Percentiles rank a stretch among this genome's conserved stretches.
These are phyloP conservation scores for Harmothoe impar DNA, from an alignment of 2,888 invertebrate genomes.

Conservation along the genomic window DNA sequence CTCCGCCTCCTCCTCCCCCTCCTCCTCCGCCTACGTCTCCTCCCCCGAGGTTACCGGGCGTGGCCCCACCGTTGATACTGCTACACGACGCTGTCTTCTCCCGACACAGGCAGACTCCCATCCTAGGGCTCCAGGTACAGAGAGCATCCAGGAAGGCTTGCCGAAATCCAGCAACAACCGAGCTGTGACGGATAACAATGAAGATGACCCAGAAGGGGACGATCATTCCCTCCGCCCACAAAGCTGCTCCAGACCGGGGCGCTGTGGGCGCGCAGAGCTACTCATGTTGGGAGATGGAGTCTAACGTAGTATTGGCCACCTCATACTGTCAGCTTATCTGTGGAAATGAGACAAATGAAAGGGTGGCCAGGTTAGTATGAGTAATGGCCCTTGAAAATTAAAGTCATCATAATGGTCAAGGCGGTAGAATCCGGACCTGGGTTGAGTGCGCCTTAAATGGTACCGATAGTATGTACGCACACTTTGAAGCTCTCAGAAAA, in stretches of 20 bases:
- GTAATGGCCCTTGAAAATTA: too few species aligned
- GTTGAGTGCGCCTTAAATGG: too few species aligned
- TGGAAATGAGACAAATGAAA: not conserved
- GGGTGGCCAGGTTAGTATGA: too few species aligned
- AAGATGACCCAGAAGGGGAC: conserved; percentile 35
- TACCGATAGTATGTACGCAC: too few species aligned
- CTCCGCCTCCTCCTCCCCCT: conserved; percentile 18
- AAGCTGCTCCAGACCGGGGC: not conserved
- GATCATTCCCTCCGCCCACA: not conserved
- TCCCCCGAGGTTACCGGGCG: conserved; percentile 29
- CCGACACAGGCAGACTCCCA: conserved; percentile 63
- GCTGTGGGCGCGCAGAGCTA: not conserved
- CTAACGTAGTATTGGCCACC: not conserved
- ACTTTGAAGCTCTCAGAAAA: too few species aligned
- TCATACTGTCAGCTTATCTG: not conserved
- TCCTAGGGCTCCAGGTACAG: not conserved
- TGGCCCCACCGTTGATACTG: conserved; percentile 19
- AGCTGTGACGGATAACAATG: conserved; percentile 37
- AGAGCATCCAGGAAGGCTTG: conserved; percentile 35
- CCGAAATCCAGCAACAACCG: not conserved
- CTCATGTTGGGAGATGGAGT: conserved; percentile 9
- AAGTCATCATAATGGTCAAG: too few species aligned
- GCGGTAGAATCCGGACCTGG: too few species aligned
- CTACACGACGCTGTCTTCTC: conserved; percentile 32
- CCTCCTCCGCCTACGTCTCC: not conserved